Evolutionary conservation across 2,113 vertebrate genomes (phyloP), one percentile per base, ranked within the genome.

Genomic region (Cygnus atratus): DNA sequence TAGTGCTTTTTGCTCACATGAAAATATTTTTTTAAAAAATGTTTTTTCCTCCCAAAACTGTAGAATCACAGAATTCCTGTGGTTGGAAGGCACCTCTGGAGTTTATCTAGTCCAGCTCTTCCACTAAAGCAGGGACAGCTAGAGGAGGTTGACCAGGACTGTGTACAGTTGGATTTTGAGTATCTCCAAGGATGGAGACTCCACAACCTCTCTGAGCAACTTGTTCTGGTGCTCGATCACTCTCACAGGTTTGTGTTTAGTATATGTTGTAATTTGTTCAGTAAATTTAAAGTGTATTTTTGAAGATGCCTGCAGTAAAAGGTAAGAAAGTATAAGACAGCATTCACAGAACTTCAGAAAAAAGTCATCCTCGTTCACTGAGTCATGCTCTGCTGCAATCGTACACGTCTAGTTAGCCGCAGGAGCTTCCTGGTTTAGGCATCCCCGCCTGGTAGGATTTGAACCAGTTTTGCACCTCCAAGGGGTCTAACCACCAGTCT

Each of bases 101-200:
- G 3, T 63, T 3, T 17, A 5, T 16, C 18, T 55, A 3, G 8
- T 17, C 71, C n/a, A 83, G 46, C 1, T 3, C 11, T 0, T 0
- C 9, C 43, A 3, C 28, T 78, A 52, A 87, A 52, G 5, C 41
- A 84, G 8, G 18, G 5, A 28, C 20, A 41, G 4, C 26, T 63
- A 13, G 4, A 63, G 13, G 22, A 84, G 33, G 7, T 39, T 87
- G 26, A 21, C 15, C 1, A 1, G 43, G 5, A 68, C 9, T 43
- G 13, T 48, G 17, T 52, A 18, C 11, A 43, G 8, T 13, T 2
- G 8, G 18, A 12, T 61, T 91, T 88, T 52, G 44, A 81, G 5
- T 59, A 18, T 81, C 5, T 87, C 19, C 28, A 71, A 84, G 31
- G 16, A 46, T 46, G n/a, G 71, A 71, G 26, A 44, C 10, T 77